phyloP scores from a whole-genome alignment of 2,113 vertebrate species.

The Ceyx cyanopectus region DNA sequence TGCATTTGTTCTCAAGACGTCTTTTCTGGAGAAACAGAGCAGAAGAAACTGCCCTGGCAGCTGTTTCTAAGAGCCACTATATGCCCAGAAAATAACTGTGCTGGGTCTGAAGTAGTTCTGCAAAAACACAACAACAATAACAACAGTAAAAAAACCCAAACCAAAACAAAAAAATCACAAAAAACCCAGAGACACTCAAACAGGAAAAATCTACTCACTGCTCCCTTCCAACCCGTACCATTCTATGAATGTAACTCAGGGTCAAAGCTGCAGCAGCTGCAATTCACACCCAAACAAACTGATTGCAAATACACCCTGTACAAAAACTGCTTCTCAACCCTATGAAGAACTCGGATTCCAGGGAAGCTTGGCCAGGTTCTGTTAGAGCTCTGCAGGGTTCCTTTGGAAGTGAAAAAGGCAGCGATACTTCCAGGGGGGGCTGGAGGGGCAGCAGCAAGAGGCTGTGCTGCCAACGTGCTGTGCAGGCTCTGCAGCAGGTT shows the following conservation, averaged over 20 bases:
- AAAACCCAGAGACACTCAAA: background rate
- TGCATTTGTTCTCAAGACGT: background rate
- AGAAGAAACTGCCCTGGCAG: background rate
- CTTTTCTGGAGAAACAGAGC: background rate
- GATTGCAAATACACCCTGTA: background rate
- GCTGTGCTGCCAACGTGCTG: background rate
- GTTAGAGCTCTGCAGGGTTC: background rate
- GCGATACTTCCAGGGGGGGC: background rate
- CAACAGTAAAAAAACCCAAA: too few species aligned
- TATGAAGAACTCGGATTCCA: background rate
- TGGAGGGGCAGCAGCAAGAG: background rate
- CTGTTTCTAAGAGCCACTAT: background rate
- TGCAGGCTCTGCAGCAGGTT: constrained; percentile 8
- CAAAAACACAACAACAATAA: background rate
- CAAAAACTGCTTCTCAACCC: background rate
- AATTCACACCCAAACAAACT: background rate
- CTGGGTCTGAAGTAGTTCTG: background rate
- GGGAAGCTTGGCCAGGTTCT: background rate
- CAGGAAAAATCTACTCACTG: background rate
- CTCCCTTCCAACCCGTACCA: background rate
- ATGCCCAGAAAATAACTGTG: background rate
- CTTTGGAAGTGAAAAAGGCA: background rate
- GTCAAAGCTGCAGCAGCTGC: background rate
- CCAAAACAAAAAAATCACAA: background rate
- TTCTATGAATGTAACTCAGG: background rate